Base-by-base conservation (phyloP, 1,140 invertebrate species). In the Steinernema khuongi region DNA sequence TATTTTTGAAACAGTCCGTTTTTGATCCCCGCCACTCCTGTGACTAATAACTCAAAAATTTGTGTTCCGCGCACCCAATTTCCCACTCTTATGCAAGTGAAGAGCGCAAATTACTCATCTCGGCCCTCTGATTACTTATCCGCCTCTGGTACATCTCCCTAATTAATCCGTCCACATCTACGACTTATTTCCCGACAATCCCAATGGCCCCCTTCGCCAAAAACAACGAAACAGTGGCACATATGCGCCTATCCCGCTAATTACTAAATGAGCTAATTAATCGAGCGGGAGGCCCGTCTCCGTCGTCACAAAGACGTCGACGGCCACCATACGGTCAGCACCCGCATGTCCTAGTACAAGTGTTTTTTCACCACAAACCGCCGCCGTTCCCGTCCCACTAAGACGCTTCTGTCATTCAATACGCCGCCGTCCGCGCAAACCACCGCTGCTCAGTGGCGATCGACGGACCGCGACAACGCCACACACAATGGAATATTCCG, bases 361-460 rank as follows among this genome's bases (percentile, higher is more conserved):
- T 60, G 50, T 60, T 60, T 60, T 60, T 60, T 60, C 50, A 4
- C 50, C 7, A 4, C 11, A 22, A 7, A 4, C 50, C 11, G 50
- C 50, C 11, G 11, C 50, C 50, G 50, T 60, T 60, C 50, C 36
- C 50, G 14, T 22, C 19, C 50, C 26, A n/a, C 7, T 60, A 60
- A 60, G 50, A 60, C 14, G 50, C 50, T 60, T 60, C 50, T 60
- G 50, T 60, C 50, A 60, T 60, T 60, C 50, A 60, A 60, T 41
- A 7, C 36, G 36, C 36, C 36, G 36, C 36, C 50, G 26, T 22
- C 50, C 14, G 14, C 7, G 7, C 7, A 11, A 22, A n/a, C n/a
- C n/a, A n/a, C n/a, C n/a, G n/a, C n/a, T n/a, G n/a, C n/a, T n/a
- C n/a, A n/a, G n/a, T n/a, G n/a, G n/a, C n/a, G n/a, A n/a, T n/a